A percentile compares a stretch with the other conserved stretches of the same genome.
phyloP scores from a whole-genome alignment of 2,797 vertebrate genomes.

The Microctenopoma lineatum region DNA sequence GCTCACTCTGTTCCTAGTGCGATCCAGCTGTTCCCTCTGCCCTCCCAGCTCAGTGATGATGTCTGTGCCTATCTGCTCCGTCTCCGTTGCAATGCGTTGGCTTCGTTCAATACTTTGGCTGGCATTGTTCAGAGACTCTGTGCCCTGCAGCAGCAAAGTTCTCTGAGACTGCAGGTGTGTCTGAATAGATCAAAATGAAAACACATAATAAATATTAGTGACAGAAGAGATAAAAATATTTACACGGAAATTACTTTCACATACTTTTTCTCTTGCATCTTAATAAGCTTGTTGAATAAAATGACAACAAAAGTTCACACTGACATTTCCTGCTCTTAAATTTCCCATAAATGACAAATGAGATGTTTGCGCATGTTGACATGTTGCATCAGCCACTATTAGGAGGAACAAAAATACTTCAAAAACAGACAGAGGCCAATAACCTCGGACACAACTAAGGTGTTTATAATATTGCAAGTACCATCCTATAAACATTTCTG shows the following conservation, averaged over 20 bases:
- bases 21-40: conserved; percentile 95
- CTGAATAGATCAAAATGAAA: conserved; percentile 70
- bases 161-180: conserved; percentile 91
- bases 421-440: not conserved
- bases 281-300: not conserved
- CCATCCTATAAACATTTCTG: not conserved
- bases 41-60: conserved; percentile 96
- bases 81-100: conserved; percentile 91
- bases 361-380: not conserved
- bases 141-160: conserved; percentile 91
- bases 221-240: not conserved
- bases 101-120: conserved; percentile 93
- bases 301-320: no score
- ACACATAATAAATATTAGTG: not conserved
- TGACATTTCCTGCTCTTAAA: no score
- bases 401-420: not conserved
- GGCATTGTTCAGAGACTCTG: conserved; percentile 89
- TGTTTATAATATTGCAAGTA: not conserved
- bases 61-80: conserved; percentile 91
- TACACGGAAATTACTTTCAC: not conserved
- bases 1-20: conserved; percentile 90
- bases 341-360: no score
- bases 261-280: not conserved
- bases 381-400: not conserved
- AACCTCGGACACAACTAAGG: not conserved